Evolutionary conservation across 2,797 vertebrate species (phyloP).

Genomic region (Pipistrellus pipistrellus): DNA sequence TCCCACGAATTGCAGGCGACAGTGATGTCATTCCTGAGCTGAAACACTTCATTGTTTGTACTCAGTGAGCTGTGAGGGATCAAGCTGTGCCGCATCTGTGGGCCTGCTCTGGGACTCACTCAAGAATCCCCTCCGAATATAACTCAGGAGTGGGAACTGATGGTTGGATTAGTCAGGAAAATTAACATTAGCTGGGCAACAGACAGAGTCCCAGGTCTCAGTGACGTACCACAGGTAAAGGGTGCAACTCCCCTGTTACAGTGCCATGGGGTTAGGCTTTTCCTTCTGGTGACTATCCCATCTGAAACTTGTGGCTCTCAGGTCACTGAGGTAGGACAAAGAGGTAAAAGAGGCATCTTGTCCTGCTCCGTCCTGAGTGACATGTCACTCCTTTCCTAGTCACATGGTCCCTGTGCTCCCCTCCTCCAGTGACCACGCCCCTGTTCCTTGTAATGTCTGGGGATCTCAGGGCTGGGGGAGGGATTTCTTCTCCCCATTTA

Average conservation of each 20-base stretch:
- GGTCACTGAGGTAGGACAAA: background rate
- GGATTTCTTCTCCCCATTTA: background rate
- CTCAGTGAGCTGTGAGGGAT: background rate
- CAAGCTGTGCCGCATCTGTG: background rate
- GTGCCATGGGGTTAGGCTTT: background rate
- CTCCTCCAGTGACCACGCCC: background rate
- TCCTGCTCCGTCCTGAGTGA: background rate
- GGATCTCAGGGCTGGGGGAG: background rate
- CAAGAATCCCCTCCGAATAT: slow-evolving; percentile 8
- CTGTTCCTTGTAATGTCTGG: background rate
- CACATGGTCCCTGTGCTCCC: background rate
- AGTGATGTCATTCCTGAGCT: background rate
- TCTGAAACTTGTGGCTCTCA: background rate
- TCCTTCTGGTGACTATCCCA: background rate
- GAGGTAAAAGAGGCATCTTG: background rate
- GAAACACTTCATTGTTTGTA: background rate
- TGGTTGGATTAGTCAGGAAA: background rate
- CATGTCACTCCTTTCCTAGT: background rate
- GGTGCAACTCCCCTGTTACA: background rate
- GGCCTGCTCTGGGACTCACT: background rate
- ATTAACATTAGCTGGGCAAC: background rate
- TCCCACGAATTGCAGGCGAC: background rate
- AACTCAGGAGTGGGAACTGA: background rate
- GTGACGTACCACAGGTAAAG: background rate
- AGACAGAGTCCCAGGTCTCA: background rate